Evolutionary conservation across 2,797 vertebrate genomes (phyloP).

Genomic region (Dryobates pubescens): DNA sequence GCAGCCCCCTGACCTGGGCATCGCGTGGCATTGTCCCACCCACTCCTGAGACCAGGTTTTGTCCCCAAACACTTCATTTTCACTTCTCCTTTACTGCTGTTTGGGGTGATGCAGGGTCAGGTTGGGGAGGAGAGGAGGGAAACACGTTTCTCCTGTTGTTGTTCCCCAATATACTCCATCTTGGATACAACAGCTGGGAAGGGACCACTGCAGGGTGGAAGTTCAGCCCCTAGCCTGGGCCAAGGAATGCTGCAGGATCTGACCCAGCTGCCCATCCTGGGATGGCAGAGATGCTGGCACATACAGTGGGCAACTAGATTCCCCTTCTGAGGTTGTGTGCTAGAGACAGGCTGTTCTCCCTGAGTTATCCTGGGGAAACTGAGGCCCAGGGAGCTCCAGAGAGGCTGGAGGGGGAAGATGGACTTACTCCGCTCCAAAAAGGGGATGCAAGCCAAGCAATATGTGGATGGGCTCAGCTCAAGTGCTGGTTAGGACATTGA

Average conservation of each 20-base stretch:
- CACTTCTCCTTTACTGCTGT: neutral
- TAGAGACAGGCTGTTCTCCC: neutral
- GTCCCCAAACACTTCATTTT: neutral
- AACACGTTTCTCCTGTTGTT: neutral
- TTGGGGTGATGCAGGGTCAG: neutral
- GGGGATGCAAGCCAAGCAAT: neutral
- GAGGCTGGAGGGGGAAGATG: neutral
- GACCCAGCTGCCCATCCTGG: neutral
- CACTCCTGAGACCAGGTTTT: neutral
- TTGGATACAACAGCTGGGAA: neutral
- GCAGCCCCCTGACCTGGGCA: neutral
- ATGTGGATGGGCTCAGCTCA: neutral
- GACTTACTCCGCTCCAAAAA: neutral
- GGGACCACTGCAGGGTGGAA: fast-evolving
- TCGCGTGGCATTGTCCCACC: neutral
- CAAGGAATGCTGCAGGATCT: neutral
- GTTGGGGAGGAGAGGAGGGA: neutral
- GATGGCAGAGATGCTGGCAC: neutral
- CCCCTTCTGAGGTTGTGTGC: neutral
- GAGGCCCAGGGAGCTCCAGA: fast-evolving
- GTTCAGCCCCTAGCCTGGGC: neutral
- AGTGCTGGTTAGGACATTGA: neutral
- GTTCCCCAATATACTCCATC: neutral
- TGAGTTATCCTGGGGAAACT: neutral
- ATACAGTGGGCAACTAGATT: neutral